Evolutionary conservation across 1,140 invertebrate genomes (phyloP).

Genomic region (Forficula auricularia): DNA sequence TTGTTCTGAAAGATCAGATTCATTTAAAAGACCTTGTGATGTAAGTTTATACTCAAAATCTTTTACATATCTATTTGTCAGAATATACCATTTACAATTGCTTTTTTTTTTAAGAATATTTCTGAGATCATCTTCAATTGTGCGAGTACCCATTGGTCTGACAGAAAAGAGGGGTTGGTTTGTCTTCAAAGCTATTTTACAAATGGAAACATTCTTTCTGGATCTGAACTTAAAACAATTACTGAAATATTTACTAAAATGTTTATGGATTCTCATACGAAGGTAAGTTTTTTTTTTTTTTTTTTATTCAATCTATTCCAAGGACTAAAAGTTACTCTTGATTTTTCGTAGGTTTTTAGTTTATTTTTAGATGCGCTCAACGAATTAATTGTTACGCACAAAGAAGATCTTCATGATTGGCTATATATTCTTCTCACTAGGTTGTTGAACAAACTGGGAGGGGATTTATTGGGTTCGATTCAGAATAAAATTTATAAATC

Average conservation of each 20-base stretch:
- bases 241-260: slow-evolving; percentile 87
- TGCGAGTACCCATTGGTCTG: slow-evolving; percentile 74
- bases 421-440: slow-evolving; percentile 66
- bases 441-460: slow-evolving; percentile 71
- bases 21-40: slow-evolving; percentile 58
- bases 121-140: slow-evolving; percentile 75
- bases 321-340: too few relatives aligned
- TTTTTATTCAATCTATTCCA: too few relatives aligned
- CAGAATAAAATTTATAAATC: slow-evolving; percentile 76
- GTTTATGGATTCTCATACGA: slow-evolving; percentile 95
- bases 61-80: neutral
- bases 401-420: slow-evolving; percentile 75
- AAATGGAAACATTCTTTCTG: slow-evolving; percentile 45
- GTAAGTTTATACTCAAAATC: slow-evolving; percentile 47
- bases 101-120: slow-evolving; percentile 43
- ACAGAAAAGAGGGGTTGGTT: slow-evolving; percentile 78
- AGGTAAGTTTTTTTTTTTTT: slow-evolving; percentile 29
- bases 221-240: slow-evolving; percentile 55
- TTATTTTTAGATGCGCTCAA: slow-evolving; percentile 81
- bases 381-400: slow-evolving; percentile 72
- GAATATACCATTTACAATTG: too few relatives aligned
- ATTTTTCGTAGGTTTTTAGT: slow-evolving; percentile 50
- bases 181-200: slow-evolving; percentile 59
- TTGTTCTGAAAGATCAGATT: slow-evolving; percentile 81
- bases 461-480: slow-evolving; percentile 75